phyloP scores from a whole-genome alignment of 2,888 invertebrate genomes.

The Nemoura dubitans region DNA sequence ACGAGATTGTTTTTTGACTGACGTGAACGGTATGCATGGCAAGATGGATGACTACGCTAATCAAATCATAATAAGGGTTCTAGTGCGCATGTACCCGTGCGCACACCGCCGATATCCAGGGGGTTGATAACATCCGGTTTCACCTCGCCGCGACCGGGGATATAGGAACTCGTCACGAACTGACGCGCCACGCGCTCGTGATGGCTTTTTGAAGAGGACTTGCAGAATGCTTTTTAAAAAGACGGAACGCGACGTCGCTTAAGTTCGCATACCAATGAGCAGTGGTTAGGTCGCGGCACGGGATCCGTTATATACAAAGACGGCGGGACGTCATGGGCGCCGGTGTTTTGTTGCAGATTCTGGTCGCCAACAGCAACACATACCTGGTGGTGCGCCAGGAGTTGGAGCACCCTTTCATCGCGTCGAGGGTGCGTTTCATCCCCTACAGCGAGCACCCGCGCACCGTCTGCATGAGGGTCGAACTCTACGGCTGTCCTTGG shows the following conservation, averaged over 20 bases:
- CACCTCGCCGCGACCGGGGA: neutral
- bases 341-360: slow-evolving; percentile 66
- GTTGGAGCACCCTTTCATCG: slow-evolving; percentile 85
- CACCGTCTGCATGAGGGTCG: slow-evolving; percentile 92
- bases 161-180: neutral
- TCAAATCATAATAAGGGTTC: slow-evolving; percentile 12
- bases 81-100: neutral
- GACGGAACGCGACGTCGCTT: neutral
- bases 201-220: neutral
- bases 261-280: neutral
- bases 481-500: slow-evolving; percentile 87
- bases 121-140: neutral
- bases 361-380: slow-evolving; percentile 80
- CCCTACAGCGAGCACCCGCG: slow-evolving; percentile 86
- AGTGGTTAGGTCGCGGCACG: neutral
- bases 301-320: no score
- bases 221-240: neutral
- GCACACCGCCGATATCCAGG: neutral
- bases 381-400: slow-evolving; percentile 75
- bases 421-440: slow-evolving; percentile 85
- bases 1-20: slow-evolving; percentile 1
- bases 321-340: neutral
- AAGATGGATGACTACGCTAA: neutral
- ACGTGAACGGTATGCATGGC: neutral
- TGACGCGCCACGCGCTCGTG: neutral